Base-by-base conservation (phyloP, 2,113 vertebrate species). In the Platanista minor region DNA sequence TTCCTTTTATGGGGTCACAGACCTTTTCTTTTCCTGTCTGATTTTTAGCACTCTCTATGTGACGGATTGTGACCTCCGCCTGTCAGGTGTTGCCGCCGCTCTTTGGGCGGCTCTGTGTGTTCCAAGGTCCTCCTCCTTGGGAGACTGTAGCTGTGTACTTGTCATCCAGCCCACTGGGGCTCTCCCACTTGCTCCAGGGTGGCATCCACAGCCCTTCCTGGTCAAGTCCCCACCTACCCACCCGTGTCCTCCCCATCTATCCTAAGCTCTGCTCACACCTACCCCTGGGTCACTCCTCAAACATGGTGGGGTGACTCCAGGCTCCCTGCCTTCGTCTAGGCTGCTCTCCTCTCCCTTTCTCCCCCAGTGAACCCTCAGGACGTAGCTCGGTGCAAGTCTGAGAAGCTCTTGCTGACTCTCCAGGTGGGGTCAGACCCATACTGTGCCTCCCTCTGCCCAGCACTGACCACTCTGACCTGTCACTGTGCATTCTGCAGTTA, bases 291-390 rank as follows among this genome's bases (percentile, higher is more conserved):
- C 46, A 41, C 1, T 27, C 64, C 71, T n/a, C 2, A 3, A 27
- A 23, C 2, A 0, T 18, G 21, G 23, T 5, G 3, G 61, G 17
- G 74, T 36, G 66, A 15, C 15, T 27, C 3, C 0, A 71, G 59
- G 33, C 72, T 20, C 18, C 61, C 29, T 49, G 41, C 64, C 66
- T 71, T 25, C 4, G 2, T 36, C 61, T 62, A 36, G 46, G 57
- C 23, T 39, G 17, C 15, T 31, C 67, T 52, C 52, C 77, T 7
- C 11, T 52, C 61, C 69, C 9, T 14, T 10, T 13, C n/a, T 52
- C 61, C 77, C 9, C 11, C 14, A 31, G 54, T 6, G 41, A 59
- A 41, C 11, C n/a, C 66, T 46, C 2, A 3, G 36, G 69, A 31
- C 31, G 13, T 0, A 88, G 52, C 77, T 46, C 1, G 0, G 14